Conservation (phyloP, 2,888 invertebrate genomes). For the Drosophila imparisetae region DNA sequence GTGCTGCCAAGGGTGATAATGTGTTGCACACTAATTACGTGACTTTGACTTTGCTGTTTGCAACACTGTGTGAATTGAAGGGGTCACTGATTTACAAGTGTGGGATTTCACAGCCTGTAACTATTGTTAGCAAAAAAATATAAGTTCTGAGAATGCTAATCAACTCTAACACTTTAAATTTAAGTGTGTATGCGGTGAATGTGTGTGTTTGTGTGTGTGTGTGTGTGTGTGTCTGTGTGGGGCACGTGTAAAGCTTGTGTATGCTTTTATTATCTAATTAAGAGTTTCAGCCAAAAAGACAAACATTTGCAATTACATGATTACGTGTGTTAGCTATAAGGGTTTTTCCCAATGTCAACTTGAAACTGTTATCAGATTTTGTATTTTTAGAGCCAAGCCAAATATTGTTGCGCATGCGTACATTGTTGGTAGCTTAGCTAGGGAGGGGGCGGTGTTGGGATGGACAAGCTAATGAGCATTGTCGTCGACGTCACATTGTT, state of each 20-base stretch:
- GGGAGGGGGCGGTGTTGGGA: not conserved
- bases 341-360: constrained; percentile 44
- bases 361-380: constrained; percentile 43
- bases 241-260: constrained; percentile 46
- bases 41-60: constrained; percentile 26
- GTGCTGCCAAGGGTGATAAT: constrained; percentile 13
- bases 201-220: not conserved
- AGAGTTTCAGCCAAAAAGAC: constrained; percentile 51
- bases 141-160: constrained; percentile 46
- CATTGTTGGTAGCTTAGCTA: not conserved
- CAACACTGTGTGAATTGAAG: constrained; percentile 30
- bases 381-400: constrained; percentile 34
- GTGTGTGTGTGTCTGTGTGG: constrained; percentile 1
- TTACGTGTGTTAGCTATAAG: constrained; percentile 60
- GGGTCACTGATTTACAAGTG: constrained; percentile 32
- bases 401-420: constrained; percentile 55
- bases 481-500: constrained; percentile 53
- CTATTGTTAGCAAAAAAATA: constrained; percentile 7
- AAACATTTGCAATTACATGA: constrained; percentile 73
- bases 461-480: constrained; percentile 35
- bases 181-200: not conserved
- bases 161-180: constrained; percentile 2
- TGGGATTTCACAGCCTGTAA: not conserved
- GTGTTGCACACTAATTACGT: constrained; percentile 26
- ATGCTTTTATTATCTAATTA: constrained; percentile 68